A percentile compares a stretch with the other conserved stretches of the same genome.
Conservation (phyloP, 2,888 invertebrate genomes). For the Brachylomia viminalis region DNA sequence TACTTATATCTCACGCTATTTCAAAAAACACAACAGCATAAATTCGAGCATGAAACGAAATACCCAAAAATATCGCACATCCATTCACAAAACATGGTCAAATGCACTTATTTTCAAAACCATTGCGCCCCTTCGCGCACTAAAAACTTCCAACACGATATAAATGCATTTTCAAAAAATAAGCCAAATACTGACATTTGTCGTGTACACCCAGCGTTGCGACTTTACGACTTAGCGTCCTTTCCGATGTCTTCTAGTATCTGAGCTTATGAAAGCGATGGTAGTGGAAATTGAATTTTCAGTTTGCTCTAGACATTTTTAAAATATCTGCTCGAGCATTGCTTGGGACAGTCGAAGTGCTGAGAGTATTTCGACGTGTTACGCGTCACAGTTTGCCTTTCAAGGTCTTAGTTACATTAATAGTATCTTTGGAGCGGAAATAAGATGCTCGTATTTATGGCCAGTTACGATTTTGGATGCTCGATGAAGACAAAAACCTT, state of each 20-base stretch:
- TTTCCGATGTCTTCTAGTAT: conserved; percentile 58
- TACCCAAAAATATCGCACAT: neutral
- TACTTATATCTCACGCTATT: neutral
- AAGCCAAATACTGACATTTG: conserved; percentile 54
- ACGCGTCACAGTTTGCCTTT: conserved; percentile 11
- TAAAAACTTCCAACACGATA: conserved; percentile 46
- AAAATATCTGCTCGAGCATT: conserved; percentile 49
- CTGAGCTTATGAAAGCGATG: conserved; percentile 59
- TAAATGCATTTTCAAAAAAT: conserved; percentile 58
- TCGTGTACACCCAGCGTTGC: conserved; percentile 38
- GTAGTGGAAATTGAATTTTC: conserved; percentile 64
- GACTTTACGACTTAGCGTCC: conserved; percentile 60
- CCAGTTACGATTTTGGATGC: neutral
- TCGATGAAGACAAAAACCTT: conserved; percentile 1
- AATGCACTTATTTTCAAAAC: conserved; percentile 39
- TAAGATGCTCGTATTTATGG: conserved; percentile 31
- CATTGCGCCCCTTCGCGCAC: conserved; percentile 26
- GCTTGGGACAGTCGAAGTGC: conserved; percentile 28
- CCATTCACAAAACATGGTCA: conserved; percentile 14
- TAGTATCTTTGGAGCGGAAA: conserved; percentile 41
- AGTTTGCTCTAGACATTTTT: conserved; percentile 58
- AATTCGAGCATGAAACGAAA: neutral
- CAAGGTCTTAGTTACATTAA: conserved; percentile 32
- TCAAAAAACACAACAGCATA: neutral
- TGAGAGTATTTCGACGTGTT: conserved; percentile 48